Percentiles rank a stretch among this genome's conserved stretches.
These are phyloP conservation scores for Molossus alvarezi DNA, from an alignment of 2,797 vertebrate species.

Conservation along the genomic window DNA sequence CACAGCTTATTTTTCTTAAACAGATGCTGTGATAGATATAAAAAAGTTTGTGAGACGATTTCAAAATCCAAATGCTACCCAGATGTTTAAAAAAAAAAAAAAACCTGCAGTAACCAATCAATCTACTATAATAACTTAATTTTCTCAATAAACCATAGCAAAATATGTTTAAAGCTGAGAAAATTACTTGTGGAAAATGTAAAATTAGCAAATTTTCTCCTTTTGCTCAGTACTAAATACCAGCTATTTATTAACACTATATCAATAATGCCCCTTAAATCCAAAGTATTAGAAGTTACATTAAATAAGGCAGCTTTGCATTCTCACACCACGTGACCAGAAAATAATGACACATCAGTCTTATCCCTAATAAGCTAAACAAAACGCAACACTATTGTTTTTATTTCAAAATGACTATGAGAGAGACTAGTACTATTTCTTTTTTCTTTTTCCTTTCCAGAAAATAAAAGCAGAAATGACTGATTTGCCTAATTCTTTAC, in stretches of 20 bases:
- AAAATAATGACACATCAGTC: constrained; percentile 35
- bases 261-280: constrained; percentile 57
- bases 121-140: constrained; percentile 46
- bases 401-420: constrained; percentile 64
- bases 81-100: background rate
- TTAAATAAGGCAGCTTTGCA: constrained; percentile 51
- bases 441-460: background rate
- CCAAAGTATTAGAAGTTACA: constrained; percentile 36
- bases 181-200: constrained; percentile 64
- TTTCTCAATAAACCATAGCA: constrained; percentile 31
- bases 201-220: constrained; percentile 47
- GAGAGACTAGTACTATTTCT: constrained; percentile 8
- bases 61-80: constrained; percentile 68
- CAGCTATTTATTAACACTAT: background rate
- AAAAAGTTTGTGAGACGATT: constrained; percentile 54
- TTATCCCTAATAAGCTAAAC: constrained; percentile 32
- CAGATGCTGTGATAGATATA: constrained; percentile 47
- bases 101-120: background rate
- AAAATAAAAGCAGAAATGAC: constrained; percentile 28
- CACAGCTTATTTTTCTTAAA: constrained; percentile 61
- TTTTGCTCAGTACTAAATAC: background rate
- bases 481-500: constrained; percentile 23
- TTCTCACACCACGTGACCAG: constrained; percentile 23
- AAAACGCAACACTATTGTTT: background rate
- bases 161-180: constrained; percentile 58